These are phyloP conservation scores for Emmelina monodactyla DNA, from an alignment of 2,888 invertebrate species.

Conservation along the genomic window DNA sequence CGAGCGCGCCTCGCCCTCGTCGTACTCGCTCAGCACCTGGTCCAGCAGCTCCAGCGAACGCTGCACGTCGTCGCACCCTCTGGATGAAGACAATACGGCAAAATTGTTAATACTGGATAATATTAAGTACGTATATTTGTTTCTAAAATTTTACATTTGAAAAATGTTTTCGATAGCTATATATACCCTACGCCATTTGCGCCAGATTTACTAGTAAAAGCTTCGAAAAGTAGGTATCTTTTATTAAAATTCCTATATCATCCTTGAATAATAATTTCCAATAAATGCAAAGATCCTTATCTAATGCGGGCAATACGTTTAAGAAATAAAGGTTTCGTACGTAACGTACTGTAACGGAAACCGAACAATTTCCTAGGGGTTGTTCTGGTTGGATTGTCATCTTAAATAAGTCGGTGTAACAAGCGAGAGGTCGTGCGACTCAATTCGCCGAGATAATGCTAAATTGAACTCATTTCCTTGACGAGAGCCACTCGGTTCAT, in stretches of 20 bases:
- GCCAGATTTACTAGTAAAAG: too few relatives aligned
- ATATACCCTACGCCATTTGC: too few relatives aligned
- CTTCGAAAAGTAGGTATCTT: too few relatives aligned
- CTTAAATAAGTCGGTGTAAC: constrained; percentile 34
- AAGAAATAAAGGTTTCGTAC: not conserved
- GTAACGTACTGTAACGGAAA: constrained; percentile 2
- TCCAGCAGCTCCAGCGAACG: constrained; percentile 87
- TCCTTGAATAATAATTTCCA: too few relatives aligned
- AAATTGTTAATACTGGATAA: too few relatives aligned
- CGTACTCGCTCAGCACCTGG: constrained; percentile 90
- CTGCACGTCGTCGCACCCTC: constrained; percentile 87
- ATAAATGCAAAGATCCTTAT: not conserved
- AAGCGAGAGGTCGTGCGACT: constrained; percentile 30
- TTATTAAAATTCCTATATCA: too few relatives aligned
- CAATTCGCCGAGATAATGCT: constrained; percentile 46
- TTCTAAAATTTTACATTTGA: too few relatives aligned
- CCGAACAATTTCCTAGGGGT: constrained; percentile 14
- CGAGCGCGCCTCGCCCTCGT: constrained; percentile 72
- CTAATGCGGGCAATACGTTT: not conserved
- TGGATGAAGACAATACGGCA: too few relatives aligned
- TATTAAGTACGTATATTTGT: too few relatives aligned
- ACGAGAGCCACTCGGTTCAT: constrained; percentile 25
- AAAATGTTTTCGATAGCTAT: too few relatives aligned
- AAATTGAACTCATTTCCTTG: constrained; percentile 55
- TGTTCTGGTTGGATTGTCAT: constrained; percentile 33